Conservation (phyloP, 2,888 invertebrate species). For the Neelides folsomi region DNA sequence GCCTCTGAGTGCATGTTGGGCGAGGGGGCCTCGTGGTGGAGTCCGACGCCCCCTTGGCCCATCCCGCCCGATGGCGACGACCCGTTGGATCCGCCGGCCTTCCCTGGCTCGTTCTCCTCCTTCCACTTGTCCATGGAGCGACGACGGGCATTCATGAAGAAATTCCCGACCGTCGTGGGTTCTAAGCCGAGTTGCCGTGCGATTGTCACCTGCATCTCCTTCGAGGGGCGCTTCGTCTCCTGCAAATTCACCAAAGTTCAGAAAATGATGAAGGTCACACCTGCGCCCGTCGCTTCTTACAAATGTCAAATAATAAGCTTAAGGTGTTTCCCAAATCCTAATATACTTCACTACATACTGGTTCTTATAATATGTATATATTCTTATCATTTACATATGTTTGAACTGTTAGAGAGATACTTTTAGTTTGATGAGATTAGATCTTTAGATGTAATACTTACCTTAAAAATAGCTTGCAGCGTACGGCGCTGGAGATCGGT, state of each 20-base stretch:
- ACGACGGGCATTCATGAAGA: constrained; percentile 99
- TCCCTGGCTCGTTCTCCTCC: constrained; percentile 55
- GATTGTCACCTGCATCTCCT: constrained; percentile 99
- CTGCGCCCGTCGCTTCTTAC: no score
- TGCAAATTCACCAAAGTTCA: constrained; percentile 37
- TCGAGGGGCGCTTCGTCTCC: constrained; percentile 98
- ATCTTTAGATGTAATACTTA: no score
- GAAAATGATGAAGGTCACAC: no score
- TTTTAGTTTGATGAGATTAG: no score
- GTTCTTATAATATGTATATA: no score
- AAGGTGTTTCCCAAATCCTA: not conserved
- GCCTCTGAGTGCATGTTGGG: no score
- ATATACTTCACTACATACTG: no score
- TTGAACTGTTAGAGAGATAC: no score
- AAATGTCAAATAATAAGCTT: not conserved
- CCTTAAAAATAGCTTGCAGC: constrained; percentile 99
- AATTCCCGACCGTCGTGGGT: constrained; percentile 96
- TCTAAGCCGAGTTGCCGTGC: constrained; percentile 91
- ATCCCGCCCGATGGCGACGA: constrained; percentile 12
- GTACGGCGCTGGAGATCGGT: constrained; percentile 99
- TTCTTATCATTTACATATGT: no score
- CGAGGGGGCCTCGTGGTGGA: constrained; percentile 8
- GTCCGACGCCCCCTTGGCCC: constrained; percentile 2
- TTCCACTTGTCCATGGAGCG: constrained; percentile 98
- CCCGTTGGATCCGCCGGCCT: constrained; percentile 27